A percentile compares a stretch with the other conserved stretches of the same genome.
phyloP scores from a whole-genome alignment of 2,113 vertebrate species.

The Cettia cetti region DNA sequence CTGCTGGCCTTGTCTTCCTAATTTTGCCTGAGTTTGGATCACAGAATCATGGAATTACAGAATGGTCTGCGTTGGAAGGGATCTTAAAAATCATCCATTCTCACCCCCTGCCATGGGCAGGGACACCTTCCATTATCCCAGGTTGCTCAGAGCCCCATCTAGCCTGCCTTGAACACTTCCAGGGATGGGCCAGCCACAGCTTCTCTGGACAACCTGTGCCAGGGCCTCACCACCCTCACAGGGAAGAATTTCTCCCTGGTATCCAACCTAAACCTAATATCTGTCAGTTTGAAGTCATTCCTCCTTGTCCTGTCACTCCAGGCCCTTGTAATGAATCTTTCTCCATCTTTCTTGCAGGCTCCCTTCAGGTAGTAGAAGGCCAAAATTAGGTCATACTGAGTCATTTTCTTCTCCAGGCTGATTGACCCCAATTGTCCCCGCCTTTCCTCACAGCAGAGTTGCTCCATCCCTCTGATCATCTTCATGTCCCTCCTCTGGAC shows the following conservation, averaged over 20 bases:
- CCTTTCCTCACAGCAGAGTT: accelerated
- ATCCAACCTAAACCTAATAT: accelerated
- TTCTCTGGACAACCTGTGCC: neutral
- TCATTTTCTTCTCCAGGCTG: neutral
- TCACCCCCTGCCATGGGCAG: neutral
- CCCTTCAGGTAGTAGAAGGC: neutral
- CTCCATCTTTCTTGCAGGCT: no score
- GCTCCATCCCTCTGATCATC: neutral
- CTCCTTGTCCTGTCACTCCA: neutral
- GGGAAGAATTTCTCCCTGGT: neutral
- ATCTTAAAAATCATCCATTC: neutral
- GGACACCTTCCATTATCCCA: neutral
- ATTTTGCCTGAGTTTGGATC: neutral
- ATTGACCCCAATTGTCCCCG: neutral
- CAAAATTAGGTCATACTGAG: no score
- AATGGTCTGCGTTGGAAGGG: neutral
- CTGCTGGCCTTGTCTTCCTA: neutral
- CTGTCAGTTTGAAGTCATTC: neutral
- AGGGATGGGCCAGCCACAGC: neutral
- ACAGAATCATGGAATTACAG: neutral
- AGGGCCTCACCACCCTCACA: neutral
- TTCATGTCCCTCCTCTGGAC: accelerated
- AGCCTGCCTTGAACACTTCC: accelerated
- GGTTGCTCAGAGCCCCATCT: neutral
- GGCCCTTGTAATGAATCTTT: neutral